Percentiles rank a stretch among this genome's conserved stretches.
Evolutionary conservation across 2,797 vertebrate genomes (phyloP).

Genomic region (Silurus aristotelis): DNA sequence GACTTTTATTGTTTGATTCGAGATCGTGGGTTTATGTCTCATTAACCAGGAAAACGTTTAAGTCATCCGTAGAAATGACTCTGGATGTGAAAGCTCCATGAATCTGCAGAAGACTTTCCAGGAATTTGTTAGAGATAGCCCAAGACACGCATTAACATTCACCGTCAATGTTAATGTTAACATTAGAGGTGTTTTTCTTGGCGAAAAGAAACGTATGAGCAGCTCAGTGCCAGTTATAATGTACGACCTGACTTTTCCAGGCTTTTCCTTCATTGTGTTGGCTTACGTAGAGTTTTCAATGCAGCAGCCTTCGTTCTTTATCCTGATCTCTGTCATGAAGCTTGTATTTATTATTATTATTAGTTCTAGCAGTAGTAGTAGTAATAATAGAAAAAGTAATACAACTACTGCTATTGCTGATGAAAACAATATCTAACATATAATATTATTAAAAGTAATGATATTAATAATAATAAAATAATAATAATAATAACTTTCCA

Average conservation of each 20-base stretch:
- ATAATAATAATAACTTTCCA: too few relatives aligned
- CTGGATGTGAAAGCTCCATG: conserved; percentile 5
- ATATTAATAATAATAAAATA: too few relatives aligned
- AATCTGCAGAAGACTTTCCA: conserved; percentile 35
- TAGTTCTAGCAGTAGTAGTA: too few relatives aligned
- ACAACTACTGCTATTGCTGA: too few relatives aligned
- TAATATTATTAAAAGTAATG: too few relatives aligned
- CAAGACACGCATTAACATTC: not conserved
- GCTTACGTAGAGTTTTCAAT: conserved; percentile 21
- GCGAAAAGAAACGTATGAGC: not conserved
- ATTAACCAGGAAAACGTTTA: conserved; percentile 35
- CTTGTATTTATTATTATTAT: not conserved
- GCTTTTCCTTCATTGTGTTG: conserved; percentile 3
- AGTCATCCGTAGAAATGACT: conserved; percentile 25
- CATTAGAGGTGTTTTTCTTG: conserved; percentile 34
- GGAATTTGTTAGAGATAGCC: conserved; percentile 36
- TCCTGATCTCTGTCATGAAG: not conserved
- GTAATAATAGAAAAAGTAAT: too few relatives aligned
- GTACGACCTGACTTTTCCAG: conserved; percentile 9
- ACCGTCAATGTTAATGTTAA: conserved; percentile 19
- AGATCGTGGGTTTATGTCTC: conserved; percentile 32
- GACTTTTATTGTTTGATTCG: conserved; percentile 35
- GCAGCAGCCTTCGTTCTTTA: not conserved
- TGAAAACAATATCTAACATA: too few relatives aligned
- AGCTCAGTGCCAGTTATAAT: not conserved